Evolutionary conservation across 1,140 invertebrate species (phyloP), one percentile per base, ranked within the genome.

Genomic region (Drosophila aff.): DNA sequence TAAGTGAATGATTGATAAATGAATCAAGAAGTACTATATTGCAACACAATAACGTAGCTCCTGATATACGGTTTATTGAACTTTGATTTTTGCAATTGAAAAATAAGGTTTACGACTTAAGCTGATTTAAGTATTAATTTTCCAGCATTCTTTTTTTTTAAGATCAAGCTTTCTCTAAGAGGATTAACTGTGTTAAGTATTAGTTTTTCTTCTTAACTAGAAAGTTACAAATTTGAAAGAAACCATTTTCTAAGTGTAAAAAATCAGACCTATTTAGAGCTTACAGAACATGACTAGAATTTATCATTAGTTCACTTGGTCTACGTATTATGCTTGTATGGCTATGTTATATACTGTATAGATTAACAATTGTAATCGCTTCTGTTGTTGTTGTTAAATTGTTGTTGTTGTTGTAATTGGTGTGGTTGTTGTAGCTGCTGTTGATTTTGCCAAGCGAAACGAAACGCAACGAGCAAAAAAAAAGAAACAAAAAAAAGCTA

Each of bases 221-320:
- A 59, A 44, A 59, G 23, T 41, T 18, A n/a, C 4, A 4, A 0
- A 44, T 1, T 18, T n/a, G 4, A 9, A 4, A 2, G 8, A 46
- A 2, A 21, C 13, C 7, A 3, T 47, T 31, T 28, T 16, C 11
- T 18, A 18, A 18, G 76, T 71, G 46, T 44, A 64, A 10, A 40
- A n/a, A 23, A 52, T 38, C 62, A 62, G 33, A 41, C 28, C 40
- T 43, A 63, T 63, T 72, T 75, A 73, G 69, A 21, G 58, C 21
- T 74, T 47, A 47, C 7, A 61, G 18, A 64, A 53, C 68, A 76
- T 73, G 69, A 57, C 65, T 76, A 89, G 81, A 87, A 89, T 83
- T 89, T 89, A 87, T 87, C 85, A 84, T 87, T 84, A 87, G 85
- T 87, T 87, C 64, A 69, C 74, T 43, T 62, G 58, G 58, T 40